Conservation (phyloP, 2,113 vertebrate species). For the Boleophthalmus pectinirostris region DNA sequence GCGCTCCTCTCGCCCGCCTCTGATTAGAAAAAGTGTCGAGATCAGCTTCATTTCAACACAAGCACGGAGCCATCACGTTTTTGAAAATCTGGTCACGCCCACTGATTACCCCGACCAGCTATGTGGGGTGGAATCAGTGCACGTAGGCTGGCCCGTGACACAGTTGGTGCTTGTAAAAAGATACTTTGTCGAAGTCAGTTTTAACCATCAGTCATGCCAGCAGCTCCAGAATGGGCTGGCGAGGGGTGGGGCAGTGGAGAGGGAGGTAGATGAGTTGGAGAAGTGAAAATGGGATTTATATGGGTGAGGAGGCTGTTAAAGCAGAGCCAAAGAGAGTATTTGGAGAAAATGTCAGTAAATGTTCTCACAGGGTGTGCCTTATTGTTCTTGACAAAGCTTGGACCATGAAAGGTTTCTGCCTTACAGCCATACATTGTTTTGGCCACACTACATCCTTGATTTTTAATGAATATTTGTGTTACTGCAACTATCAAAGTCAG, state of each 20-base stretch:
- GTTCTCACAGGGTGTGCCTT: not conserved
- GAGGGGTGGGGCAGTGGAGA: constrained; percentile 40
- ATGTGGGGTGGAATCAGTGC: constrained; percentile 59
- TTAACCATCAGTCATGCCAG: constrained; percentile 68
- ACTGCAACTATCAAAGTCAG: not conserved
- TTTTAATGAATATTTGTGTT: not conserved
- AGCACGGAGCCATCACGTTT: constrained; percentile 63
- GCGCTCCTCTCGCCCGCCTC: constrained; percentile 52
- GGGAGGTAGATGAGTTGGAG: constrained; percentile 50
- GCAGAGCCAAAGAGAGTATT: constrained; percentile 19
- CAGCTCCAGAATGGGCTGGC: constrained; percentile 56
- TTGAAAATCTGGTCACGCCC: constrained; percentile 64
- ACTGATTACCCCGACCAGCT: constrained; percentile 66
- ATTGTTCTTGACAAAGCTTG: not conserved
- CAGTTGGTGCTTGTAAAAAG: constrained; percentile 36
- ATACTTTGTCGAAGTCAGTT: constrained; percentile 47
- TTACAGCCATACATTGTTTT: not conserved
- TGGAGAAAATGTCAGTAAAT: not conserved
- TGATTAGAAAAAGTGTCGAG: constrained; percentile 72
- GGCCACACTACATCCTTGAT: not conserved
- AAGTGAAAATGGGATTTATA: constrained; percentile 58
- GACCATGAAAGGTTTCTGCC: not conserved
- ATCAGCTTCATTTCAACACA: constrained; percentile 73
- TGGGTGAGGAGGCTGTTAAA: constrained; percentile 30
- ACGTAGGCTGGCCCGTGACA: constrained; percentile 21